Conservation (phyloP, 2,888 invertebrate species). For the Oligia latruncula region DNA sequence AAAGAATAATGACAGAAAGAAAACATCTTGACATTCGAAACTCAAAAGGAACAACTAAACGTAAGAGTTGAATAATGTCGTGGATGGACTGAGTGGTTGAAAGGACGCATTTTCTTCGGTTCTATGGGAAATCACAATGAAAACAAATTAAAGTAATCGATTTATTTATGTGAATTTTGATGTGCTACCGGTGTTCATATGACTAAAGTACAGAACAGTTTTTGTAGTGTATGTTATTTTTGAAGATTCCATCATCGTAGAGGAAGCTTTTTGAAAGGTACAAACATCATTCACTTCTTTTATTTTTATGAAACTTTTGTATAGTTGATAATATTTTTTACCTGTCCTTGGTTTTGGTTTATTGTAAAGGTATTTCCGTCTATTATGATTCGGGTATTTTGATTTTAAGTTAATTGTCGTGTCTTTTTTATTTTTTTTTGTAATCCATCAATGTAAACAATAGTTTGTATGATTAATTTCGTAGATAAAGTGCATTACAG, state of each 20-base stretch:
- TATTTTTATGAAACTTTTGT: constrained; percentile 62
- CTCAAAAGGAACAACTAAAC: constrained; percentile 44
- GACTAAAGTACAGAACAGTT: constrained; percentile 45
- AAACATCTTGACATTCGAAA: constrained; percentile 37
- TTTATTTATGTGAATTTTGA: constrained; percentile 37
- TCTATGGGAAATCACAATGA: constrained; percentile 41
- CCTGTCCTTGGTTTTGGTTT: constrained; percentile 1
- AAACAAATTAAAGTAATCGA: constrained; percentile 54
- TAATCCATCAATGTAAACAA: constrained; percentile 29
- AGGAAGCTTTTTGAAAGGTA: constrained; percentile 70
- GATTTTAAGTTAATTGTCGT: not conserved
- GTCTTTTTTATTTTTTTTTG: constrained; percentile 14
- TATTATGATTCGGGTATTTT: not conserved
- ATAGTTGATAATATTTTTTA: constrained; percentile 28
- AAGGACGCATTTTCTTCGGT: constrained; percentile 59
- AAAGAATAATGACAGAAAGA: not conserved
- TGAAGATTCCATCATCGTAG: constrained; percentile 67
- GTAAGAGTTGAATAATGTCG: constrained; percentile 63
- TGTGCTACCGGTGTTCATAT: constrained; percentile 35
- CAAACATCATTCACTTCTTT: constrained; percentile 65
- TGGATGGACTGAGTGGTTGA: constrained; percentile 52
- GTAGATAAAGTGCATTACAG: not conserved
- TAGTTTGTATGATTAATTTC: constrained; percentile 6
- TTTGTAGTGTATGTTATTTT: constrained; percentile 65
- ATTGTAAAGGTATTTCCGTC: not conserved